A percentile compares a stretch with the other conserved stretches of the same genome.
phyloP scores from a whole-genome alignment of 2,888 invertebrate genomes.

The Microplitis manilae region DNA sequence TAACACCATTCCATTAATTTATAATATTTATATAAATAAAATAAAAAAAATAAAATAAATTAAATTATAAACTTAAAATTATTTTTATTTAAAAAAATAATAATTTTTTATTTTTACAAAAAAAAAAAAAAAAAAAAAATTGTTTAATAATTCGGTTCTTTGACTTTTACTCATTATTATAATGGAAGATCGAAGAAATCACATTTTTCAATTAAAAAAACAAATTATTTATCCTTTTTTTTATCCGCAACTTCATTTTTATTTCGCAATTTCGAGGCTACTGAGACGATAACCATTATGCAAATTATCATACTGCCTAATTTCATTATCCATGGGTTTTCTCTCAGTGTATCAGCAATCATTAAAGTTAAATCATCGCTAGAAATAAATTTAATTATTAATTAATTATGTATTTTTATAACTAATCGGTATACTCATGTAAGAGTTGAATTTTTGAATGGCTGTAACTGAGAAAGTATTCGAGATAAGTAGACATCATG shows the following conservation, averaged over 20 bases:
- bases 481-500: too few relatives aligned
- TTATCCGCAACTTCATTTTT: constrained; percentile 63
- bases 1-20: too few relatives aligned
- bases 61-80: too few relatives aligned
- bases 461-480: too few relatives aligned
- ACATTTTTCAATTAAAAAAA: not conserved
- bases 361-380: constrained; percentile 77
- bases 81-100: too few relatives aligned
- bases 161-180: too few relatives aligned
- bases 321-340: constrained; percentile 75
- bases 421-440: not conserved
- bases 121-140: too few relatives aligned
- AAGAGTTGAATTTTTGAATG: too few relatives aligned
- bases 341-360: constrained; percentile 74
- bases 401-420: constrained; percentile 3
- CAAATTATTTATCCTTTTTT: constrained; percentile 58
- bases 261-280: constrained; percentile 63
- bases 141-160: too few relatives aligned
- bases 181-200: constrained; percentile 18
- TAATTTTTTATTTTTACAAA: too few relatives aligned
- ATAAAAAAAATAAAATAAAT: too few relatives aligned
- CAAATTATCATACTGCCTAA: constrained; percentile 72
- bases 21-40: too few relatives aligned
- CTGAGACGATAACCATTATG: constrained; percentile 70
- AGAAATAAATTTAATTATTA: constrained; percentile 60